Conservation (phyloP, 1,140 invertebrate genomes). For the Trichoplusia ni region DNA sequence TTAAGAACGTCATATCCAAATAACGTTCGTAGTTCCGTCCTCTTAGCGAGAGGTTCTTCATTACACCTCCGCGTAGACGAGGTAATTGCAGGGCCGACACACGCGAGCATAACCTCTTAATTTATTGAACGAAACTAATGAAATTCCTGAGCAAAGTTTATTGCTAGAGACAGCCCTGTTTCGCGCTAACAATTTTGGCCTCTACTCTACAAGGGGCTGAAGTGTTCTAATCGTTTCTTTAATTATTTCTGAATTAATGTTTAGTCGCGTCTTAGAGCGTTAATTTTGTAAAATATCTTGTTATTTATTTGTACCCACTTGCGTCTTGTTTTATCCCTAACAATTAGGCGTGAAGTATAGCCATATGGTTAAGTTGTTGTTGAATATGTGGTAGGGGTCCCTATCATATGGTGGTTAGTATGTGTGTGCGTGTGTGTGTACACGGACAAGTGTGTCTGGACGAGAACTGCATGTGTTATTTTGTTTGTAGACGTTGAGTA, state of each 20-base stretch:
- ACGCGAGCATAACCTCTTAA: conserved; percentile 80
- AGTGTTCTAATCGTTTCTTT: conserved; percentile 74
- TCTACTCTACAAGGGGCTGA: conserved; percentile 46
- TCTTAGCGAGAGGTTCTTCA: conserved; percentile 63
- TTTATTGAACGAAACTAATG: conserved; percentile 81
- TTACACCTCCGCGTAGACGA: conserved; percentile 69
- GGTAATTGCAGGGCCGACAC: conserved; percentile 79
- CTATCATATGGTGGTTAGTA: too few species aligned
- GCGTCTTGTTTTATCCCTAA: not conserved
- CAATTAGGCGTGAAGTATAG: too few species aligned
- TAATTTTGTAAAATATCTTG: conserved; percentile 23
- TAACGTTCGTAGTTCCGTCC: conserved; percentile 51
- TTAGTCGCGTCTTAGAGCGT: conserved; percentile 26
- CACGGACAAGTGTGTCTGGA: too few species aligned
- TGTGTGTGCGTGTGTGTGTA: too few species aligned
- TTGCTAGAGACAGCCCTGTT: conserved; percentile 72
- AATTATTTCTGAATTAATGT: conserved; percentile 76
- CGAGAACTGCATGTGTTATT: too few species aligned
- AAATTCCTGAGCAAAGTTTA: conserved; percentile 79
- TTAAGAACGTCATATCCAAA: conserved; percentile 36
- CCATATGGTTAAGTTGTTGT: too few species aligned
- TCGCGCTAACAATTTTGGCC: conserved; percentile 71
- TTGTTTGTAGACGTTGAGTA: too few species aligned
- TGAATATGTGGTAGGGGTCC: too few species aligned
- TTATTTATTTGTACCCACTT: not conserved